Base-by-base conservation (phyloP, 2,888 invertebrate species). In the Lasiommata megera region DNA sequence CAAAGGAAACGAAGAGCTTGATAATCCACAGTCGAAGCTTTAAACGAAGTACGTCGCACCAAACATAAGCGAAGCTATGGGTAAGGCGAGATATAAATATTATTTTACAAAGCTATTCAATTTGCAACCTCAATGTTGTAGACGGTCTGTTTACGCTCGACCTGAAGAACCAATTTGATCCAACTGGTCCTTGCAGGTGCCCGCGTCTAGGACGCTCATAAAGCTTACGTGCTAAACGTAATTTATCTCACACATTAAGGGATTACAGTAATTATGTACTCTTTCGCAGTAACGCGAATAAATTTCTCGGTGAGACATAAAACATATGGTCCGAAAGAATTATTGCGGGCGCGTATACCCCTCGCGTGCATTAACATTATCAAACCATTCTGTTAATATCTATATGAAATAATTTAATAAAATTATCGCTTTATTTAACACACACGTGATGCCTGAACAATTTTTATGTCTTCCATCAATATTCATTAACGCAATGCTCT, bases 101-200 rank as follows among this genome's bases (percentile, higher is more conserved):
- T n/a, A n/a, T n/a, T n/a, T n/a, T n/a, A 23, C 51, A 12, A 52
- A 57, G 16, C 54, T 50, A 50, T 59, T 55, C 55, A 51, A 54
- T 58, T 58, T 58, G 53, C 50, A 41, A 54, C 31, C 29, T 36
- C 52, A 56, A 61, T 58, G 54, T 34, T 58, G 54, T 16, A 60
- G 51, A 48, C 65, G 67, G 60, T 63, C 63, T 66, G 67, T 68
- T 69, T 68, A 71, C 66, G 64, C 64, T 61, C 60, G 62, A 69
- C 78, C 79, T 76, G 77, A 78, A 78, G 67, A 65, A 72, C 77
- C 76, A 76, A 78, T 78, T 77, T 71, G 68, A 73, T 75, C 71
- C 63, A 74, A 75, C 74, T 70, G 70, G 69, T 66, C 64, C 58
- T 40, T 57, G 60, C 65, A 62, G 68, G 63, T 66, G 67, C 54